phyloP scores from a whole-genome alignment of 2,797 vertebrate genomes.

The Gouania willdenowi region DNA sequence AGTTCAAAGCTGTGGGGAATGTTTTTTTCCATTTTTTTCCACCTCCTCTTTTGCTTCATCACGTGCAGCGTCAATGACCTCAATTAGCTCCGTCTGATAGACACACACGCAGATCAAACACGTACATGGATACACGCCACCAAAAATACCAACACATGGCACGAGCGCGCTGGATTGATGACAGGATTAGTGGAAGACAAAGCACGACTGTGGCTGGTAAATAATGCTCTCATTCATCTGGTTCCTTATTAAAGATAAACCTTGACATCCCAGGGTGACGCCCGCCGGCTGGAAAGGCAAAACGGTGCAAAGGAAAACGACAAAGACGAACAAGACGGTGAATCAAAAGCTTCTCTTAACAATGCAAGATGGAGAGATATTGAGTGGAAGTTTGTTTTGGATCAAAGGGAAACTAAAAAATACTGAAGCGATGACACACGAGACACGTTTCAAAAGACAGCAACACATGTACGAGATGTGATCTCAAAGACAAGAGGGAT shows the following conservation, averaged over 20 bases:
- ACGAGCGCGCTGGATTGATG: conserved; percentile 2
- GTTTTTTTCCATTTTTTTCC: conserved; percentile 23
- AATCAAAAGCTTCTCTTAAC: conserved; percentile 13
- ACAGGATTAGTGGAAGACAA: conserved; percentile 28
- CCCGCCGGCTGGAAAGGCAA: conserved; percentile 3
- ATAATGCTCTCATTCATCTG: too few relatives aligned
- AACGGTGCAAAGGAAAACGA: conserved; percentile 8
- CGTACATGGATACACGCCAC: conserved; percentile 16
- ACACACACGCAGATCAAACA: conserved; percentile 47
- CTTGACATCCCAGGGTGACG: not conserved
- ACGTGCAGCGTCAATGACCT: conserved; percentile 57
- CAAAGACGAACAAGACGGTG: not conserved
- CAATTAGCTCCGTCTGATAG: conserved; percentile 68
- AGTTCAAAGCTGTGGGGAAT: conserved; percentile 59
- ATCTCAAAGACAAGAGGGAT: not conserved
- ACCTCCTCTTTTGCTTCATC: conserved; percentile 37
- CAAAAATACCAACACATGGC: conserved; percentile 1
- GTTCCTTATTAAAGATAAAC: conserved; percentile 30
- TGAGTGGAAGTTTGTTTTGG: conserved; percentile 11
- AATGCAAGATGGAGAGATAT: conserved; percentile 4
- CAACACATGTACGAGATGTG: not conserved
- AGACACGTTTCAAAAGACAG: conserved; percentile 2
- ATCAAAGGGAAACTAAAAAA: conserved; percentile 29
- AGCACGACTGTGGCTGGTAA: too few relatives aligned
- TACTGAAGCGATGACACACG: conserved; percentile 3